A percentile compares a stretch with the other conserved stretches of the same genome.
These are phyloP conservation scores for Okapia johnstoni DNA, from an alignment of 2,113 vertebrate genomes.

Conservation along the genomic window DNA sequence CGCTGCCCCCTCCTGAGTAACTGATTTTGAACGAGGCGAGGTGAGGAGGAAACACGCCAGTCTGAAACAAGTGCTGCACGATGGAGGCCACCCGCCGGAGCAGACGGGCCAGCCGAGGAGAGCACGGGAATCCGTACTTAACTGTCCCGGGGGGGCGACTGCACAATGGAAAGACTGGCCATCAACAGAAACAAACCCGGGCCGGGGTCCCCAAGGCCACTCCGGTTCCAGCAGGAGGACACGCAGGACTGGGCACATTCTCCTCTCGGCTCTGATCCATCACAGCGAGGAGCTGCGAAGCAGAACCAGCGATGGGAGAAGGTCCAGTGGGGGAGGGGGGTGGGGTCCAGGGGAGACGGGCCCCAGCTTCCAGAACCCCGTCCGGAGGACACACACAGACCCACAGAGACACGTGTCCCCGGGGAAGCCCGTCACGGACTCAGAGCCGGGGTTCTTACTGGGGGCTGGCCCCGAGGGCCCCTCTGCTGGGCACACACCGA, in stretches of 20 bases:
- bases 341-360: not conserved
- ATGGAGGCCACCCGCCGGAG: not conserved
- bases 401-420: not conserved
- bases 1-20: not conserved
- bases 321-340: rapidly evolving
- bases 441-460: too few relatives aligned
- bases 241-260: not conserved
- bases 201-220: not conserved
- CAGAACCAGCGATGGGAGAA: rapidly evolving
- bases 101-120: not conserved
- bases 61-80: not conserved
- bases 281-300: rapidly evolving
- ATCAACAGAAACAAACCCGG: not conserved
- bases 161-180: not conserved
- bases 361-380: not conserved
- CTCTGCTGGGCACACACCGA: not conserved
- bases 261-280: not conserved
- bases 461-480: not conserved
- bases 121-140: rapidly evolving
- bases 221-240: not conserved
- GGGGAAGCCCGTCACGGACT: not conserved
- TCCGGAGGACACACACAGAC: rapidly evolving
- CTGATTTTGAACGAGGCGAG: not conserved
- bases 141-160: too few relatives aligned
- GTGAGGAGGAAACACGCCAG: not conserved